Evolutionary conservation across 2,797 vertebrate genomes (phyloP).

Genomic region (Poecilia picta): DNA sequence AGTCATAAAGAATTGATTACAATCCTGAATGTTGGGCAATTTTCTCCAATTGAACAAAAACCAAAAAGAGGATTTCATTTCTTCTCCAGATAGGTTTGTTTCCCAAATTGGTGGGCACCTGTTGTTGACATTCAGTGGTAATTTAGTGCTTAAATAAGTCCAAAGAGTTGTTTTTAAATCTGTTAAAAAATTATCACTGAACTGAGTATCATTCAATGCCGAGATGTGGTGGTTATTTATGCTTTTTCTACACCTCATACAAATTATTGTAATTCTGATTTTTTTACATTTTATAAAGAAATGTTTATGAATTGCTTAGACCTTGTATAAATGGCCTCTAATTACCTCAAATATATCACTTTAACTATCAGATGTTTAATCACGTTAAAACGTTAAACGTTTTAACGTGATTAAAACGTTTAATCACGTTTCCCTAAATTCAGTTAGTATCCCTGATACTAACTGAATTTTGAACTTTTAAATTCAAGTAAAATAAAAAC

Average conservation of each 20-base stretch:
- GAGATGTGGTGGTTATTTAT: neutral
- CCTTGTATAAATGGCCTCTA: neutral
- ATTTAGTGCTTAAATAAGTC: neutral
- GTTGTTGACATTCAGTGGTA: neutral
- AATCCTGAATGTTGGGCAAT: neutral
- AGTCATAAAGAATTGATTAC: neutral
- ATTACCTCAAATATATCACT: neutral
- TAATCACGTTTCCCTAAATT: too few relatives aligned
- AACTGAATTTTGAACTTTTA: too few relatives aligned
- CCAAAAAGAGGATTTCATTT: neutral
- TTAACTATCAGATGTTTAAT: neutral
- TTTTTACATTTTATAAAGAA: neutral
- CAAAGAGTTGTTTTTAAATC: neutral
- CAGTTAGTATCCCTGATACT: too few relatives aligned
- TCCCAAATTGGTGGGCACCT: neutral
- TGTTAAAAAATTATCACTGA: neutral
- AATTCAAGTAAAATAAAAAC: too few relatives aligned
- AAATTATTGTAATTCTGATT: neutral
- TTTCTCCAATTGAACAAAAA: neutral
- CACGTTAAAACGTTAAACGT: too few relatives aligned
- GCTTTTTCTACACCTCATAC: neutral
- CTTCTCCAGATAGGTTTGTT: neutral
- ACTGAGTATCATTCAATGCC: neutral
- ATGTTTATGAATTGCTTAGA: neutral
- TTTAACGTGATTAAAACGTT: too few relatives aligned